Conservation (phyloP, 1,140 invertebrate species). For the Ruditapes philippinarum region DNA sequence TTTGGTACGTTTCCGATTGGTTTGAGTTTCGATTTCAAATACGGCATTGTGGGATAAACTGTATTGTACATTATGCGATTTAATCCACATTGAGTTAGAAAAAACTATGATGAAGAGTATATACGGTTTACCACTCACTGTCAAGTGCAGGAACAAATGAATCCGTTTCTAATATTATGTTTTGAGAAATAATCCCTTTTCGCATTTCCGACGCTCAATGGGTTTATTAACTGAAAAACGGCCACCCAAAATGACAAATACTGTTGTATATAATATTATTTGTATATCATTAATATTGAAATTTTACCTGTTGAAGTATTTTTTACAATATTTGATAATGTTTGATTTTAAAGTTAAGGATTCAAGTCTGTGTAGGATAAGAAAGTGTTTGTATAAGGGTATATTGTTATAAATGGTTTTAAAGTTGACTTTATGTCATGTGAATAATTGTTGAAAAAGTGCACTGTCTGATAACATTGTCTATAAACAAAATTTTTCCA, state of each 20-base stretch:
- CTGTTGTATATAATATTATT: constrained; percentile 27
- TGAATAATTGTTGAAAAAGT: no score
- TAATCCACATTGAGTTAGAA: constrained; percentile 55
- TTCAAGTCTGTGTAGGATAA: no score
- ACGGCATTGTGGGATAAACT: constrained; percentile 32
- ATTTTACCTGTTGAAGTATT: background rate
- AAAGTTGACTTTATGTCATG: no score
- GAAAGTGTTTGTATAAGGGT: no score
- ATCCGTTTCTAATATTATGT: constrained; percentile 27
- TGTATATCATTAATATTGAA: constrained; percentile 41
- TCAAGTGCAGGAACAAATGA: constrained; percentile 21
- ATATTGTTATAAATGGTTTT: no score
- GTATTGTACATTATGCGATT: constrained; percentile 46
- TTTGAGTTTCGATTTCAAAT: constrained; percentile 46
- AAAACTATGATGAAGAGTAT: constrained; percentile 11
- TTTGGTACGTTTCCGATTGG: constrained; percentile 63
- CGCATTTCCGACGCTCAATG: background rate
- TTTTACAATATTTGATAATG: no score
- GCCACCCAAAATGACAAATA: constrained; percentile 40
- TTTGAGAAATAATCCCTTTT: constrained; percentile 43
- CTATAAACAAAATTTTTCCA: no score
- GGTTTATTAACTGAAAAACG: constrained; percentile 4
- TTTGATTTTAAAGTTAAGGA: background rate
- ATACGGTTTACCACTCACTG: constrained; percentile 14
- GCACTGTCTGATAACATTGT: no score